Percentiles rank a stretch among this genome's conserved stretches.
phyloP scores from a whole-genome alignment of 2,888 invertebrate genomes.

The Megamerina dolium region DNA sequence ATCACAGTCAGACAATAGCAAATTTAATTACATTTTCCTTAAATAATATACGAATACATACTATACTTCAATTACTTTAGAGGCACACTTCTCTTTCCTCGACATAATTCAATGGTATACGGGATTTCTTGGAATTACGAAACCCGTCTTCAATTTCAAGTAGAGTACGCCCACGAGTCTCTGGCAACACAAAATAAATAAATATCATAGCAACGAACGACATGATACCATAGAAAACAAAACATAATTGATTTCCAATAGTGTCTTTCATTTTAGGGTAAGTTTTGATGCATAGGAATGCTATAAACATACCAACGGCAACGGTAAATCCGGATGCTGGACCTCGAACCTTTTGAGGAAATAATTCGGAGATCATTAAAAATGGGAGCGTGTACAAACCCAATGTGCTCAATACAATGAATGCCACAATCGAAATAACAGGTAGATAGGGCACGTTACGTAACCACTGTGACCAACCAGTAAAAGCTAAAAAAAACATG shows the following conservation, averaged over 20 bases:
- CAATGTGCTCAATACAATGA: conserved; percentile 51
- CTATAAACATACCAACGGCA: conserved; percentile 58
- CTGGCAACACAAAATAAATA: conserved; percentile 59
- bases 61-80: too few species aligned
- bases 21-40: too few species aligned
- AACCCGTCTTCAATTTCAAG: conserved; percentile 60
- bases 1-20: too few species aligned
- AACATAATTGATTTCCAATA: conserved; percentile 59
- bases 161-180: conserved; percentile 63
- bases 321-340: conserved; percentile 63
- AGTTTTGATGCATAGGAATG: conserved; percentile 63
- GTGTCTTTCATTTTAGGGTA: conserved; percentile 57
- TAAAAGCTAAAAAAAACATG: conserved; percentile 54
- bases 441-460: conserved; percentile 34
- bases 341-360: conserved; percentile 58
- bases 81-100: too few species aligned
- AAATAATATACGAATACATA: too few species aligned
- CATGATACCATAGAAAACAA: conserved; percentile 57
- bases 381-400: conserved; percentile 62
- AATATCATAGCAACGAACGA: conserved; percentile 56
- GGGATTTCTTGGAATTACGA: too few species aligned
- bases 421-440: conserved; percentile 36
- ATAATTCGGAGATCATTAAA: conserved; percentile 70
- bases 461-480: conserved; percentile 44
- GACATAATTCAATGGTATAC: too few species aligned